Base-by-base conservation (phyloP, 2,888 invertebrate genomes). In the Clunio marinus region DNA sequence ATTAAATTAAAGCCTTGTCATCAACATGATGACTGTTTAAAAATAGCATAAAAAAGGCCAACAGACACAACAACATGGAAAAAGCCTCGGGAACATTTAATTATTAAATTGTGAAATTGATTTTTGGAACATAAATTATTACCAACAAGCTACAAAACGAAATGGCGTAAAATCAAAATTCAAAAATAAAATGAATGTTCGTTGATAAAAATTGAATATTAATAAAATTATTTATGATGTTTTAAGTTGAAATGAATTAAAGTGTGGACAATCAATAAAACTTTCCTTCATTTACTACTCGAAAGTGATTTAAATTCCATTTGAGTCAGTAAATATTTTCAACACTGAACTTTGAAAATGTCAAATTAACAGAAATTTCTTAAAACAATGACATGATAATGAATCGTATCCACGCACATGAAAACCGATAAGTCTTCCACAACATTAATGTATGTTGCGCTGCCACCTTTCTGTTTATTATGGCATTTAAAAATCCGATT, bases 91-190 rank as follows among this genome's bases (percentile, higher is more conserved):
- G 35, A 55, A 32, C 46, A 25, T 66, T 66, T 66, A 66, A 66
- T 66, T 66, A 66, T 22, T 66, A 55, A 66, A 66, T n/a, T n/a
- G n/a, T n/a, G n/a, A n/a, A n/a, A n/a, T 66, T 66, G 66, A 66
- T 66, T 66, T 66, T 46, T 66, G 32, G n/a, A 55, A 55, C 66
- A 66, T 66, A 66, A 66, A 55, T 63, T 45, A 60, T 37, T 27
- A 45, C 15, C 45, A n/a, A 10, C 10, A 28, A 41, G n/a, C n/a
- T 20, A n/a, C 58, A 15, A 22, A 41, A 41, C 41, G 13, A 51
- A 51, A 51, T 27, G n/a, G n/a, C n/a, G n/a, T n/a, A 27, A 57
- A n/a, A 51, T n/a, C 25, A 46, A 55, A 66, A 66, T 27, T 55
- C 66, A 51, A 46, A 66, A 66, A 46, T 17, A 46, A 35, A 66